Base-by-base conservation (phyloP, 2,888 invertebrate species). In the Gymnoscelis rufifasciata region DNA sequence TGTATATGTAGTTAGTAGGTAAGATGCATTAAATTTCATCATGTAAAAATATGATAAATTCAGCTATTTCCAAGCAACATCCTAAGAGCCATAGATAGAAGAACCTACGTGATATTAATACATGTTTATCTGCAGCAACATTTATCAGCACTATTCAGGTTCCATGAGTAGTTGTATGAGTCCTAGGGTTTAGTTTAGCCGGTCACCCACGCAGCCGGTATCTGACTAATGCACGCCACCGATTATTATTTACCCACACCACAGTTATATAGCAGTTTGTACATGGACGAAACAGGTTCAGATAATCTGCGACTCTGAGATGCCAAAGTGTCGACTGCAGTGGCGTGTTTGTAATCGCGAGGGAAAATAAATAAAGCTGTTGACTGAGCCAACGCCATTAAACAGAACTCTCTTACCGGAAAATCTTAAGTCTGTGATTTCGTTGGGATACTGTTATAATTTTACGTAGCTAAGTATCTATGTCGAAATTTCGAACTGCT, bases 181-280 rank as follows among this genome's bases (percentile, higher is more conserved):
- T 49, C 12, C 47, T 41, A 56, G 44, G 33, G 49, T 43, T 60
- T 51, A 53, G n/a, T 48, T 58, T 54, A 48, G 47, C 46, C 39
- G 49, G 45, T 44, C 57, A 55, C 62, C 62, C 56, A 62, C 60
- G 48, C 75, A 64, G 64, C 54, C 68, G 64, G 71, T 72, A 73
- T 73, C 80, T 83, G 80, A 83, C 77, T 81, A 82, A 83, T 82
- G 80, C 70, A 68, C 70, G 66, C 73, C 68, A 69, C 66, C 60
- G 60, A 55, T 75, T 70, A 81, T 81, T 83, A 83, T 78, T 86
- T 83, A 78, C 75, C 62, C 56, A 59, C 48, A 30, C 44, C 57
- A 38, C 49, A 48, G 45, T 37, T 31, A 36, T 26, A 14, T 28
- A 13, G 15, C 28, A 40, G 27, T 28, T 40, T 23, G 37, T 13